Conservation (phyloP, 2,888 invertebrate genomes). For the Empis stercorea region DNA sequence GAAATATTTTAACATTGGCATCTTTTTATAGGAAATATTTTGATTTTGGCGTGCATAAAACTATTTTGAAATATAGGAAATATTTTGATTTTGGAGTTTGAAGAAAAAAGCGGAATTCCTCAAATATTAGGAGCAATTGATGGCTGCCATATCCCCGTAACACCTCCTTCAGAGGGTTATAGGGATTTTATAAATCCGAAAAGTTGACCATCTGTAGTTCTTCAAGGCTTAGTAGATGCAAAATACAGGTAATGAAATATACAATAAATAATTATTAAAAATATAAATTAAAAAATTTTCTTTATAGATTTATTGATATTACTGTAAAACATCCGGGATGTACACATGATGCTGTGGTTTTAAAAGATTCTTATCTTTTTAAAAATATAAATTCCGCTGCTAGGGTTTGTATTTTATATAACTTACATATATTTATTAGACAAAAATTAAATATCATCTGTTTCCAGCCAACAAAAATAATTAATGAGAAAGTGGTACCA, state of each 20-base stretch:
- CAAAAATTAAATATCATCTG: too few relatives aligned
- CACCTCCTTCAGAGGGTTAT: neutral
- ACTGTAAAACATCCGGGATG: constrained; percentile 1
- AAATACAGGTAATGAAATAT: neutral
- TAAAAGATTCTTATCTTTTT: neutral
- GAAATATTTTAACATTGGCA: too few relatives aligned
- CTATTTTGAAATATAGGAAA: too few relatives aligned
- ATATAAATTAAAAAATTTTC: neutral
- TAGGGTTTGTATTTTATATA: too few relatives aligned
- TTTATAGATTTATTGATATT: neutral
- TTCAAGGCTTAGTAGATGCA: constrained; percentile 3
- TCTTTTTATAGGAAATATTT: too few relatives aligned
- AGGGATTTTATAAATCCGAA: constrained; percentile 3
- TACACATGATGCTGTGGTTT: neutral
- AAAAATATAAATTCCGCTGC: neutral
- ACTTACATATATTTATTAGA: too few relatives aligned
- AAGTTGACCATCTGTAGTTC: constrained; percentile 3
- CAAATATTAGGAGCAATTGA: constrained; percentile 1
- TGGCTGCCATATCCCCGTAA: constrained; percentile 1
- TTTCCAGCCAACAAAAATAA: too few relatives aligned
- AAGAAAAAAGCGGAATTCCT: neutral
- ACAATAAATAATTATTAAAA: neutral
- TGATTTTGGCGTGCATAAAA: too few relatives aligned
- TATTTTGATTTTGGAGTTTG: too few relatives aligned
- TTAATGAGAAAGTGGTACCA: too few relatives aligned